Evolutionary conservation across 2,888 invertebrate species (phyloP), one percentile per base, ranked within the genome.

Genomic region (Hirtodrosophila histrioides): DNA sequence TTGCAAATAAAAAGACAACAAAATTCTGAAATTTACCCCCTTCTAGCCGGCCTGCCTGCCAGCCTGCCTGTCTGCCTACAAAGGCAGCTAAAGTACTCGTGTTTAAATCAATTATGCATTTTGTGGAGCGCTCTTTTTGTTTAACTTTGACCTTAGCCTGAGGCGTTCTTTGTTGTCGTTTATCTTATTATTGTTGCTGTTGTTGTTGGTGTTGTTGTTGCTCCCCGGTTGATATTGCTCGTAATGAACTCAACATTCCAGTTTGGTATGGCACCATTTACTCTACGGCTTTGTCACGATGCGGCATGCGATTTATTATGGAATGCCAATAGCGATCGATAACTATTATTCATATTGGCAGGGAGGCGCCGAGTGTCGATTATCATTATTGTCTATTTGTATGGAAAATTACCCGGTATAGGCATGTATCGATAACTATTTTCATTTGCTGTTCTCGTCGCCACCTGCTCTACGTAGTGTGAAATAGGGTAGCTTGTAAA

Each of bases 81-180:
- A 35, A 43, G 65, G 58, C 49, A 50, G 50, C 54, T 37, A 39
- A 69, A 58, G 51, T 77, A 61, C 68, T 84, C 73, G 77, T 77
- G 84, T 88, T 88, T 88, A 88, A 87, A 88, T 84, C 89, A 88
- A 89, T 88, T 88, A 86, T 73, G 73, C 73, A 75, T 73, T 87
- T 87, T 84, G 76, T 82, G 69, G 85, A 84, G 75, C 85, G 76
- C 76, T 70, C 71, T 66, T 70, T 64, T 69, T 73, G 65, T 75
- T 83, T 78, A 87, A 85, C 86, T 88, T 83, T 87, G 85, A 83
- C 77, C 85, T 86, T 86, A 88, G 88, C 86, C 63, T 44, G 63
- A 74, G 78, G 86, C 73, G 76, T 66, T 75, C 72, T 65, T 82
- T 75, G 72, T 79, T 77, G 75, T 73, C 65, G 65, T 73, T 73